Evolutionary conservation across 2,113 vertebrate genomes (phyloP).

Genomic region (Centropristis striata): DNA sequence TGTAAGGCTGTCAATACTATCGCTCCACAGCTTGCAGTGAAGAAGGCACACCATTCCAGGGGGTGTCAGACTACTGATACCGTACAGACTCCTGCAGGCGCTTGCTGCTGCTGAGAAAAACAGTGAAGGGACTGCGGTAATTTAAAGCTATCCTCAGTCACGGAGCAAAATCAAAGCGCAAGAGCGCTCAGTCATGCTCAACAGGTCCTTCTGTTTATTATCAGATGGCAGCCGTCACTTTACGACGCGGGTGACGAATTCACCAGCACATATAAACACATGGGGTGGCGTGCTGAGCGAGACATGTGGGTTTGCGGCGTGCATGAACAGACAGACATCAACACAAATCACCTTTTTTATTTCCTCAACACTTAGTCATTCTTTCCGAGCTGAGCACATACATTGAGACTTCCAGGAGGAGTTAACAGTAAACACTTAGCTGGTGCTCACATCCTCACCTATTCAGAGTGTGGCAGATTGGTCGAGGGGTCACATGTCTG

Average conservation of each 20-base stretch:
- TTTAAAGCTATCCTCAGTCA: slow-evolving; percentile 59
- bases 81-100: slow-evolving; percentile 28
- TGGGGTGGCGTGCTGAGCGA: slow-evolving; percentile 32
- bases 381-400: slow-evolving; percentile 9
- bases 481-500: not conserved
- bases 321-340: slow-evolving; percentile 18
- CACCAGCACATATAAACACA: slow-evolving; percentile 28
- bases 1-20: not conserved
- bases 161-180: slow-evolving; percentile 68
- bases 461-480: not conserved
- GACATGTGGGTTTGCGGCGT: slow-evolving; percentile 7
- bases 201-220: slow-evolving; percentile 76
- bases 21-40: slow-evolving; percentile 6
- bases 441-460: not conserved
- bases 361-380: not conserved
- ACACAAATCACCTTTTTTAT: not conserved
- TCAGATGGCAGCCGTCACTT: slow-evolving; percentile 69
- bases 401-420: not conserved
- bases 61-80: slow-evolving; percentile 34
- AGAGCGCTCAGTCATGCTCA: slow-evolving; percentile 74
- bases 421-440: slow-evolving; percentile 14
- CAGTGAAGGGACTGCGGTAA: slow-evolving; percentile 49
- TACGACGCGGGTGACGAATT: slow-evolving; percentile 41
- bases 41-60: slow-evolving; percentile 23
- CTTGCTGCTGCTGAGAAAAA: slow-evolving; percentile 31